Conservation (phyloP, 37 sponge, comb jelly and placozoan genomes). For the Beroe ovata region DNA sequence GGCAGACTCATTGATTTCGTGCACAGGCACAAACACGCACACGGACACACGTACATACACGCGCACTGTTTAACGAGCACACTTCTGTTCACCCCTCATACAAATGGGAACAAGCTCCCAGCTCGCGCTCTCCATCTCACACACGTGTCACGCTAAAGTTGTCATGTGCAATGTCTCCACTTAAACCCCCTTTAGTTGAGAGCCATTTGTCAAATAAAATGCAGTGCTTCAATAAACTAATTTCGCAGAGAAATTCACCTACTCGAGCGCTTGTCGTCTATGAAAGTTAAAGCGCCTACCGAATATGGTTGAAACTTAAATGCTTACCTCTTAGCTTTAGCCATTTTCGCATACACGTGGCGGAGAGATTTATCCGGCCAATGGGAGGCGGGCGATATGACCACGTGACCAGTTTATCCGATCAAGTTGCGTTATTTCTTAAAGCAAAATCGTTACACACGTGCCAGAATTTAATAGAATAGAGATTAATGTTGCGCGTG, state of each 20-base stretch:
- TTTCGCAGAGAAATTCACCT: too few species aligned
- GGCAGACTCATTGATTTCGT: too few species aligned
- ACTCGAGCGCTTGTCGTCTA: not conserved
- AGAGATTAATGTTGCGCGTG: slow-evolving; percentile 35
- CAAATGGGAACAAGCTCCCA: too few species aligned
- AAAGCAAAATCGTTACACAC: not conserved
- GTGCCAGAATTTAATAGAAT: slow-evolving; percentile 56
- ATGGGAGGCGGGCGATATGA: not conserved
- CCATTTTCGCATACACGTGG: slow-evolving; percentile 4
- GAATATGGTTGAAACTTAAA: slow-evolving; percentile 60
- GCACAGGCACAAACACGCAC: too few species aligned
- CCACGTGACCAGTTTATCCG: not conserved
- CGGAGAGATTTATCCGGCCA: not conserved
- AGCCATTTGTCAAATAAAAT: slow-evolving; percentile 60
- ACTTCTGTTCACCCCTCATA: too few species aligned
- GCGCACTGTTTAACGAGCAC: too few species aligned
- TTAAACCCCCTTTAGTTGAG: slow-evolving; percentile 16
- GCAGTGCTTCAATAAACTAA: slow-evolving; percentile 18
- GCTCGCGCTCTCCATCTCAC: too few species aligned
- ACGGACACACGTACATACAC: too few species aligned
- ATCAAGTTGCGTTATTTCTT: slow-evolving; percentile 11
- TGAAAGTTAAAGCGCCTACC: slow-evolving; percentile 20
- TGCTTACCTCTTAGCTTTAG: slow-evolving; percentile 64
- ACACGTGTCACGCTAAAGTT: not conserved
- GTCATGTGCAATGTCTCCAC: not conserved